Conservation (phyloP, 2,888 invertebrate species). For the Choreutis nemorana region DNA sequence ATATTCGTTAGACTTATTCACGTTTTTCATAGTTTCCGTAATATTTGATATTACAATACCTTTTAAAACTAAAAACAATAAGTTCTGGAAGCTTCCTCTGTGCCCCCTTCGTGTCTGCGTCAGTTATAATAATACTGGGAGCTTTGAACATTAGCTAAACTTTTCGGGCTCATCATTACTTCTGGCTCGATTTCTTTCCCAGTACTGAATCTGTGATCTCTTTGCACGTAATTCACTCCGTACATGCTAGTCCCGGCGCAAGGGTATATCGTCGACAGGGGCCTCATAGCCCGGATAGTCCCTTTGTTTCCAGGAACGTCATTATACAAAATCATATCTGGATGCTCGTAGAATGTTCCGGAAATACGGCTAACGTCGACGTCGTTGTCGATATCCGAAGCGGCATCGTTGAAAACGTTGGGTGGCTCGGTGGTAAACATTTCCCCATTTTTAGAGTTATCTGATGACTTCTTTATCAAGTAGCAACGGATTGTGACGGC, state of each 20-base stretch:
- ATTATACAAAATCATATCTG: conserved; percentile 55
- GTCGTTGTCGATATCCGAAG: conserved; percentile 53
- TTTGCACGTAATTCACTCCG: conserved; percentile 42
- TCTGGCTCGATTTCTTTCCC: conserved; percentile 32
- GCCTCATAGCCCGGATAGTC: conserved; percentile 50
- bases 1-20: no score
- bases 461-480: conserved; percentile 22
- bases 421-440: conserved; percentile 55
- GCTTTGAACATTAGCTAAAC: conserved; percentile 43
- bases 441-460: conserved; percentile 43
- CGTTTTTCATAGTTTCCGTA: no score
- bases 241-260: conserved; percentile 50
- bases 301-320: conserved; percentile 41
- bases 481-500: conserved; percentile 32
- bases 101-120: conserved; percentile 25
- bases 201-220: conserved; percentile 25
- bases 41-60: background rate
- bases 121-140: conserved; percentile 53
- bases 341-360: conserved; percentile 56
- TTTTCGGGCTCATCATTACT: conserved; percentile 45
- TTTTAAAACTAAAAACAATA: conserved; percentile 30
- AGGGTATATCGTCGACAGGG: conserved; percentile 52
- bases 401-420: conserved; percentile 47
- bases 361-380: conserved; percentile 52
- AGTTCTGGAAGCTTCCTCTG: conserved; percentile 26